These are phyloP conservation scores for Diabrotica virgifera DNA, from an alignment of 1,140 invertebrate genomes.

Conservation along the genomic window DNA sequence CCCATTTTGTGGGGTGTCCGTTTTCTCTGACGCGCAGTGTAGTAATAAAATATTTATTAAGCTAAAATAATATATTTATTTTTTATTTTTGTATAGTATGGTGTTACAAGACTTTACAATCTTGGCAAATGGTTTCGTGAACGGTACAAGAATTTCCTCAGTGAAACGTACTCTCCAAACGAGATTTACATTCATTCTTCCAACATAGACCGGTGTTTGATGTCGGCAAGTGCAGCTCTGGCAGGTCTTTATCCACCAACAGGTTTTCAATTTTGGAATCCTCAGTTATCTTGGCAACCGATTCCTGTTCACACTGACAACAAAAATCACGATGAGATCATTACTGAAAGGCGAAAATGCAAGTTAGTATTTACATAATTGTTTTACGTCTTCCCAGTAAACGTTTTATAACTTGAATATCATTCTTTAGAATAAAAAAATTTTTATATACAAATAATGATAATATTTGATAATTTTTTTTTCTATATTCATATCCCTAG, in stretches of 20 bases:
- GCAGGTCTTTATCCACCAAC: slow-evolving; percentile 74
- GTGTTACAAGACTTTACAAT: slow-evolving; percentile 56
- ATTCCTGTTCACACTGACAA: slow-evolving; percentile 81
- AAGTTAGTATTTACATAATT: too few species aligned
- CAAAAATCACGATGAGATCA: slow-evolving; percentile 43
- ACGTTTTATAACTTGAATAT: too few species aligned
- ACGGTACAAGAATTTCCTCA: slow-evolving; percentile 62
- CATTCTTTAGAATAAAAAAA: too few species aligned
- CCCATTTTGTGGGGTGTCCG: too few species aligned
- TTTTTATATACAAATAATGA: too few species aligned
- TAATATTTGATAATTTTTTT: too few species aligned
- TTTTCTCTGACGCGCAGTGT: too few species aligned
- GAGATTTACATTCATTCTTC: slow-evolving; percentile 60
- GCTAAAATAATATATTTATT: too few species aligned
- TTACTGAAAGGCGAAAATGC: too few species aligned
- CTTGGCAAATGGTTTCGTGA: slow-evolving; percentile 74
- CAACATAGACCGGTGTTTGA: slow-evolving; percentile 79
- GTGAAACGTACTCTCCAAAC: slow-evolving; percentile 49
- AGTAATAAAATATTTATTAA: too few species aligned
- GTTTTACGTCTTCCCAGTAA: too few species aligned
- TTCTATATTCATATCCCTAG: too few species aligned
- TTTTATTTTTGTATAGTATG: slow-evolving; percentile 19
- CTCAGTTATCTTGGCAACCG: slow-evolving; percentile 76
- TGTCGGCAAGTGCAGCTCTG: slow-evolving; percentile 80
- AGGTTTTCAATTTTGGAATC: slow-evolving; percentile 64